Base-by-base conservation (phyloP, 2,113 vertebrate genomes). In the Plecotus auritus region DNA sequence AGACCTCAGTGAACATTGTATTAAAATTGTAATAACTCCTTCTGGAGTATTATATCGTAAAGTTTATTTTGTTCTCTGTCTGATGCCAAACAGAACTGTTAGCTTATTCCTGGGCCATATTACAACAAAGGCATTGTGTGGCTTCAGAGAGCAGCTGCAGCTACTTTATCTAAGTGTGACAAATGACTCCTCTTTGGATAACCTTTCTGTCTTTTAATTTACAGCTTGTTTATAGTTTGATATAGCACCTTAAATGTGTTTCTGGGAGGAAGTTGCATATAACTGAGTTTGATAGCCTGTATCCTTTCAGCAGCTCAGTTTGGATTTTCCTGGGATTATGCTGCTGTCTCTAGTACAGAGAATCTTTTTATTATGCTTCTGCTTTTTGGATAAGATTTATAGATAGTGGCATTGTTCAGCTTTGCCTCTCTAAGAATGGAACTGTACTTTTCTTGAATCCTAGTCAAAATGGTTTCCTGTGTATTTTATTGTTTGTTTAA, bases 401-500 rank as follows among this genome's bases (percentile, higher is more conserved):
- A 88, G 86, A 49, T 51, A 20, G 66, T 66, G 35, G 59, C 42
- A 10, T 72, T 96, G 80, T 84, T 91, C 40, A 78, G 59, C 51
- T 54, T 82, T 88, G 59, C 72, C 59, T 61, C n/a, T 88, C 40
- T 61, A 49, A 72, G 73, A 88, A 88, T 20, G 69, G 76, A 59
- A 12, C 69, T 54, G 23, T 59, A n/a, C 40, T 95, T 96, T 90
- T 40, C 64, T 83, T 89, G 77, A 94, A 70, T 67, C 37, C 73
- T 73, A 88, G 88, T 32, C 73, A 90, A 84, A 64, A 92, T 61
- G 67, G 37, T 95, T 94, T 87, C 70, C 84, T 78, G 10, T 51
- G 18, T 73, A 47, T 94, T 95, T 93, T 86, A n/a, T 93, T 73
- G 54, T 67, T 92, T 94, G 70, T 92, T 90, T 90, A 95, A 88